Conservation (phyloP, 2,113 vertebrate genomes). For the Cyprinodon tularosa region DNA sequence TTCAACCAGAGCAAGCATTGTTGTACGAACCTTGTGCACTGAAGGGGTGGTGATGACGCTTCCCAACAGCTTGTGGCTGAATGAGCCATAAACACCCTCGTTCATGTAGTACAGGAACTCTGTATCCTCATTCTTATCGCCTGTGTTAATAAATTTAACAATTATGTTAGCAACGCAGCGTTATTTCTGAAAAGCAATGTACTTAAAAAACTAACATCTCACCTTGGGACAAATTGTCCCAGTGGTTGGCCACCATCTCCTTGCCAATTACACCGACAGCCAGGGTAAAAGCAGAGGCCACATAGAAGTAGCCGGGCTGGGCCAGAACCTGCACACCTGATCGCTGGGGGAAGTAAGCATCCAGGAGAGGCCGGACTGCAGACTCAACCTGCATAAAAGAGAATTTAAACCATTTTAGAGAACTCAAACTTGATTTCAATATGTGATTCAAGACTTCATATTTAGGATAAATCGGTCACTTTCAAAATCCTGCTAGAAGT, state of each 20-base stretch:
- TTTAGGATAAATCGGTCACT: background rate
- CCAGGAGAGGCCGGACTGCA: slow-evolving; percentile 87
- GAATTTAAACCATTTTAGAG: background rate
- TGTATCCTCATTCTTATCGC: slow-evolving; percentile 82
- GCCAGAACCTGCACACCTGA: slow-evolving; percentile 91
- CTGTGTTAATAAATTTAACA: slow-evolving; percentile 69
- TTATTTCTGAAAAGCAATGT: background rate
- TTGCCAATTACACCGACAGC: slow-evolving; percentile 93
- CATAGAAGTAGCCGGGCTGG: slow-evolving; percentile 92
- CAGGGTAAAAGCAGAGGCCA: slow-evolving; percentile 93
- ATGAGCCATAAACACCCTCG: slow-evolving; percentile 97
- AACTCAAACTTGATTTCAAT: background rate
- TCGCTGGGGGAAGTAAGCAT: slow-evolving; percentile 90
- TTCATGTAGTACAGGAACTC: slow-evolving; percentile 95
- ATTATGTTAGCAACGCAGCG: slow-evolving; percentile 15
- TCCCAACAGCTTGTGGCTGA: slow-evolving; percentile 90
- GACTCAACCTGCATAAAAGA: slow-evolving; percentile 82
- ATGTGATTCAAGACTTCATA: background rate
- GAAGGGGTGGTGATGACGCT: slow-evolving; percentile 73
- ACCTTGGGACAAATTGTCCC: slow-evolving; percentile 85
- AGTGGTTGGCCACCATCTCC: slow-evolving; percentile 83
- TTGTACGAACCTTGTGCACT: slow-evolving; percentile 90
- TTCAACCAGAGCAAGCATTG: slow-evolving; percentile 10
- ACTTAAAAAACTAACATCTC: slow-evolving; percentile 7
- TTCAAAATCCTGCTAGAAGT: background rate